Base-by-base conservation (phyloP, 1,140 invertebrate species). In the Apis cerana region DNA sequence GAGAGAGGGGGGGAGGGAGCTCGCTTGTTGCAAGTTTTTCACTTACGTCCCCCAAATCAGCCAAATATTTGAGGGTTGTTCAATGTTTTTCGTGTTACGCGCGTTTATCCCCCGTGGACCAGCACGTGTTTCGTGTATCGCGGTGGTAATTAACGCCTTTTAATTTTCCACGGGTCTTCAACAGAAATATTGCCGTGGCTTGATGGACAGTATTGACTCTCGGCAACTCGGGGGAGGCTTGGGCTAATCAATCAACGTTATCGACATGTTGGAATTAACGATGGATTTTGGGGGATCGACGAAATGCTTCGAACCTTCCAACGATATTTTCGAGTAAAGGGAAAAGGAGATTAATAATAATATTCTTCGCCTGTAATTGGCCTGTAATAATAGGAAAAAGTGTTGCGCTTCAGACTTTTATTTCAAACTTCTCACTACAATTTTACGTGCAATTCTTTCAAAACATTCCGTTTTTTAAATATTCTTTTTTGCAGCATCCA, bases 81-180 rank as follows among this genome's bases (percentile, higher is more conserved):
- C 59, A 1, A n/a, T 23, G 19, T 67, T 67, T 67, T 48, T 33
- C 65, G 10, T 13, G 21, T 23, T 17, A 65, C 43, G 12, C 50
- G 68, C 68, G 27, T 72, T 72, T 27, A 72, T 72, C 17, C 59
- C n/a, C 43, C 33, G 33, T 68, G 43, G 11, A 9, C 33, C n/a
- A 1, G 1, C 59, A 5, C 43, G 23, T 1, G 33, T 33, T 33
- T 33, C 33, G 33, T 8, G 11, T 62, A 11, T 27, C 19, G 1
- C 8, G 64, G 54, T 48, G 61, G 75, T 76, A 83, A 85, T 85
- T 85, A 82, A 85, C 80, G 79, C 76, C 83, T 85, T 85, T 85
- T 82, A 81, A 83, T 85, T 82, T 83, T 78, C 62, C 43, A 15
- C 17, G 54, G 17, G 21, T 67, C 52, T 56, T 64, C 75, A 75